Conservation (phyloP, 2,113 vertebrate genomes). For the Alouatta palliata region DNA sequence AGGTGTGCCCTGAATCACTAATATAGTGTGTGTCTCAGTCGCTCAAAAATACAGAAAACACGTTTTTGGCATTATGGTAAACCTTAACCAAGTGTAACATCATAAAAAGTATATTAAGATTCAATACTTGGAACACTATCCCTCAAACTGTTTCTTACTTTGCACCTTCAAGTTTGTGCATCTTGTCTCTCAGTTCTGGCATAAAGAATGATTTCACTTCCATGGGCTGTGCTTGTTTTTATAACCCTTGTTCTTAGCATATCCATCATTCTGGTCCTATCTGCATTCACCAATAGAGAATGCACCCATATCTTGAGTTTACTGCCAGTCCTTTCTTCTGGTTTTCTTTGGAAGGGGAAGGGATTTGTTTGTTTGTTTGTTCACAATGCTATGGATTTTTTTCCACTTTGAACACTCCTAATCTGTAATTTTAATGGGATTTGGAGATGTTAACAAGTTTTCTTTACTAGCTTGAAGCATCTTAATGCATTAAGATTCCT, state of each 20-base stretch:
- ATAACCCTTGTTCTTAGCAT: neutral
- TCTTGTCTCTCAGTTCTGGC: neutral
- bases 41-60: neutral
- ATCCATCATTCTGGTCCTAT: neutral
- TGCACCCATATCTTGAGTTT: neutral
- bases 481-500: neutral
- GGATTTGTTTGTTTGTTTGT: neutral
- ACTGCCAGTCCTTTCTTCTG: neutral
- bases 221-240: neutral
- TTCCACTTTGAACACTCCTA: neutral
- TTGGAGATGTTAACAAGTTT: neutral
- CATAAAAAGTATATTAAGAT: neutral
- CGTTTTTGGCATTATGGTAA: neutral
- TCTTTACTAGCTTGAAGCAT: neutral
- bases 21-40: neutral
- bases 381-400: neutral
- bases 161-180: neutral
- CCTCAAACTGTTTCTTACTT: neutral
- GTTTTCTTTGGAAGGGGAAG: neutral
- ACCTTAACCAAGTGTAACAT: neutral
- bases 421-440: neutral
- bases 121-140: neutral
- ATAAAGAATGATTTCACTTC: neutral
- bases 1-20: neutral
- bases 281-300: neutral